Evolutionary conservation across 2,113 vertebrate genomes (phyloP).

Genomic region (Epinephelus fuscoguttatus): DNA sequence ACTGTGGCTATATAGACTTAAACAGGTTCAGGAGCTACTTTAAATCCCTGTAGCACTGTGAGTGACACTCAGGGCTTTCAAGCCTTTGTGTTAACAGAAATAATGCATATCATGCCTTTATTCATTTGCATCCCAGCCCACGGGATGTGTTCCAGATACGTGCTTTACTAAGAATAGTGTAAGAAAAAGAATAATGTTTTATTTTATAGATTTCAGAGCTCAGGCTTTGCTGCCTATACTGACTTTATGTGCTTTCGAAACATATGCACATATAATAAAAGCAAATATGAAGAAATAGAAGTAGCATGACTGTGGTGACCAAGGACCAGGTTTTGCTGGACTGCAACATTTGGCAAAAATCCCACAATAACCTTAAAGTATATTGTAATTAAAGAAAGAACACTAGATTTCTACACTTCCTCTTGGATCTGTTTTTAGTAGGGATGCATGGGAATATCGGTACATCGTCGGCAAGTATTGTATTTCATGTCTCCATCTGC

Average conservation of each 20-base stretch:
- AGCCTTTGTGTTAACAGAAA: conserved; percentile 31
- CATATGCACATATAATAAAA: no score
- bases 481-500: no score
- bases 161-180: conserved; percentile 32
- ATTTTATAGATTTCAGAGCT: not conserved
- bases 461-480: no score
- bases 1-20: not conserved
- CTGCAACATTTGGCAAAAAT: no score
- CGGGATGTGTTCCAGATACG: conserved; percentile 42
- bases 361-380: no score
- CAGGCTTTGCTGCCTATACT: not conserved
- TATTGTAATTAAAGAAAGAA: no score
- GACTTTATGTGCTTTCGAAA: not conserved
- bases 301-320: no score
- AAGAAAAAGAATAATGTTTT: not conserved
- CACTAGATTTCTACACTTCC: no score
- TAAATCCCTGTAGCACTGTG: not conserved
- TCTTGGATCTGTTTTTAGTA: no score
- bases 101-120: conserved; percentile 40
- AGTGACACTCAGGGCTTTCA: conserved; percentile 7
- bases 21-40: conserved; percentile 14
- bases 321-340: no score
- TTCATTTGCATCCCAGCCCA: conserved; percentile 39
- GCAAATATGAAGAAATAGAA: no score
- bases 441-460: no score